phyloP scores from a whole-genome alignment of 2,113 vertebrate genomes.

The Acrocephalus arundinaceus region DNA sequence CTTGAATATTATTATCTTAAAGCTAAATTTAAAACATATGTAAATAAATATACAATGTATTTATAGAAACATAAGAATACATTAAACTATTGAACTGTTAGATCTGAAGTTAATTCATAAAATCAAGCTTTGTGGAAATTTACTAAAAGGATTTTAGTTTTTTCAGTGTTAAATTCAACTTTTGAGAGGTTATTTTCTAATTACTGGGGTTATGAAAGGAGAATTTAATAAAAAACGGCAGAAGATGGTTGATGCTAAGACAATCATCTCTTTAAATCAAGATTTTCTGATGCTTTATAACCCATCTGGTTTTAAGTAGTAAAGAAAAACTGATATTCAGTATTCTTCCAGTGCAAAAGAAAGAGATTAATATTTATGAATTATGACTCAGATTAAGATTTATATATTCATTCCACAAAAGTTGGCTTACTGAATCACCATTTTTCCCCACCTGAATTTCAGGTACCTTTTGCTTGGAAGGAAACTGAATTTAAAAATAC shows the following conservation, averaged over 20 bases:
- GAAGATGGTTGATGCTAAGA: neutral
- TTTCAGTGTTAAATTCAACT: neutral
- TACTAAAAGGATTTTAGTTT: neutral
- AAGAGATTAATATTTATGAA: slow-evolving; percentile 51
- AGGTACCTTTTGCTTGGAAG: slow-evolving; percentile 29
- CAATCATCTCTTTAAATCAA: neutral
- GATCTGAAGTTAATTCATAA: neutral
- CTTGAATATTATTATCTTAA: neutral
- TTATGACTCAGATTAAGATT: slow-evolving; percentile 55
- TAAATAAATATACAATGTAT: neutral
- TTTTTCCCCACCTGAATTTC: slow-evolving; percentile 22
- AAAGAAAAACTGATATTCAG: slow-evolving; percentile 5
- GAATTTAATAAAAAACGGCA: neutral
- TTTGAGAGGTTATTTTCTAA: neutral
- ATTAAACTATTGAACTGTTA: neutral
- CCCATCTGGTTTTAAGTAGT: neutral
- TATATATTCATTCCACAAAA: slow-evolving; percentile 40
- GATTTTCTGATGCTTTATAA: neutral
- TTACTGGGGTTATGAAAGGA: neutral
- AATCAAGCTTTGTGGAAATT: neutral
- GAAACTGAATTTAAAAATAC: slow-evolving; percentile 32
- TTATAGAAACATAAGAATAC: neutral
- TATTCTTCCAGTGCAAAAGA: slow-evolving; percentile 11
- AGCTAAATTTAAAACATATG: neutral
- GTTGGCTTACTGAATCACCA: slow-evolving; percentile 17